Base-by-base conservation (phyloP, 1,140 invertebrate genomes). In the Portunus trituberculatus region DNA sequence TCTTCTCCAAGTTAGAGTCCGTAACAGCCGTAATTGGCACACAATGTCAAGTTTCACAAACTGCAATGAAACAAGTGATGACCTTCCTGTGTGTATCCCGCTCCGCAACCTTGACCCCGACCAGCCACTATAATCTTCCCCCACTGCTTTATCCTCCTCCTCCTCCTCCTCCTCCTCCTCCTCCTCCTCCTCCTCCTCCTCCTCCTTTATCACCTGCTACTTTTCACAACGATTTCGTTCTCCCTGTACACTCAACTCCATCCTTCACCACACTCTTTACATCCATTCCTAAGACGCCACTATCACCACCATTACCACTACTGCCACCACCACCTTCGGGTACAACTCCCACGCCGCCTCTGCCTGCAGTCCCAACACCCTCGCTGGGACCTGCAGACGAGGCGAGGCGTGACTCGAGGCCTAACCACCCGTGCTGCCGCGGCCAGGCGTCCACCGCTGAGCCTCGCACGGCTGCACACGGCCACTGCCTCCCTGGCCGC, bases 161-260 rank as follows among this genome's bases (percentile, higher is more conserved):
- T 87, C 45, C 25, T 39, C 20, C 45, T 20, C 31, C 31, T 32
- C 31, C 86, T 46, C 86, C 86, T 86, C 83, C 83, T 86, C 31
- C n/a, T n/a, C 28, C 83, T 86, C 28, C n/a, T 29, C 83, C n/a
- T 86, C 83, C 83, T 86, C 83, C 83, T 86, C 31, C 31, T 86
- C 31, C 31, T 29, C 83, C 83, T 28, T 86, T 12, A 4, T 32
- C 28, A 8, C 83, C 31, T 86, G 0, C 83, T 86, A 0, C 83
- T n/a, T 86, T 28, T n/a, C 83, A 86, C 31, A 16, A 0, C 83
- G 4, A 25, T n/a, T 12, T 86, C 83, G 12, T 86, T 12, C 31
- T 86, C 31, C 83, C n/a, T n/a, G 8, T 29, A 12, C 83, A 12
- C 83, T 86, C n/a, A 28, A 4, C 83, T 86, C 31, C n/a, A 12